Evolutionary conservation across 2,888 invertebrate species (phyloP), one percentile per base, ranked within the genome.

Genomic region (Lampropteryx suffumata): DNA sequence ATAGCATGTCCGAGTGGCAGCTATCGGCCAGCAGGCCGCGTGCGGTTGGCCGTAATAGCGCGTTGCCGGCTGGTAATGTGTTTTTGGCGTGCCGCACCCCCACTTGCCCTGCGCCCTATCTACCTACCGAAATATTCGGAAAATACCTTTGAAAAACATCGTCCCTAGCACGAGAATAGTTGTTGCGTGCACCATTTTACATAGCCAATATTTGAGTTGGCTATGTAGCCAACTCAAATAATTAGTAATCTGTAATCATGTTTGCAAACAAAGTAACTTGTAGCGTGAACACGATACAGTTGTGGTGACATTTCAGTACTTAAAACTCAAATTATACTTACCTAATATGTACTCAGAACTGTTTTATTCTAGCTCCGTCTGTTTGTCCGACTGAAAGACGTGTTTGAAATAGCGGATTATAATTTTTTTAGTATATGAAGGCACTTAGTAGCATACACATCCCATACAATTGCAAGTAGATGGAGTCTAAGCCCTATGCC

Each of bases 11-110:
- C 73, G 79, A 78, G 80, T 75, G 81, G 81, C 79, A 76, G 79
- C 79, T 79, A 82, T 81, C 79, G 82, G 77, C 71, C 61, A 66
- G 67, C 76, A 73, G 75, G 75, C 73, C 79, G 83, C 85, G 76
- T 85, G 87, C 73, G 88, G 88, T 86, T 78, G 78, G 73, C 87
- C 84, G 77, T 85, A 84, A 87, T 83, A 81, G 84, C 82, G 75
- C 80, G 80, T 82, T 74, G 80, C 76, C 71, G 76, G 81, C 68
- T 73, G 70, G 76, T 86, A 88, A 87, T 86, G 85, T 81, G 82
- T 83, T 84, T 82, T 82, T 86, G 82, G 84, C 88, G 86, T 87
- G 88, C 82, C 82, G 82, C 79, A 78, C 82, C 79, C 77, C 69
- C 71, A 59, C 65, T 77, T 76, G 64, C 46, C 35, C 53, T 49